Percentiles rank a stretch among this genome's conserved stretches.
phyloP scores from a whole-genome alignment of 2,113 vertebrate genomes.

The Turnix velox region DNA sequence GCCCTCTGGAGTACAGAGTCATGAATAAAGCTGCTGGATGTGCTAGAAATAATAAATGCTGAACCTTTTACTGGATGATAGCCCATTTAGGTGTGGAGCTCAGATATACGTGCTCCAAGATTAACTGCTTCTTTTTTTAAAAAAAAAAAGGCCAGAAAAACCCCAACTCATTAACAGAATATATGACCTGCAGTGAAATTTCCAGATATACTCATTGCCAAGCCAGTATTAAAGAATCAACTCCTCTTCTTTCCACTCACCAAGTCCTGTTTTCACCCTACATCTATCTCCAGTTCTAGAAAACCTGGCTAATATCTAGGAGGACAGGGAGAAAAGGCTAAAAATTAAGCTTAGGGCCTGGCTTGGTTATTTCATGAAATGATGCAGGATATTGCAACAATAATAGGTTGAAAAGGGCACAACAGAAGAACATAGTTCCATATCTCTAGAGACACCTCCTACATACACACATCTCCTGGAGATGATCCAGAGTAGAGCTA shows the following conservation, averaged over 20 bases:
- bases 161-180: neutral
- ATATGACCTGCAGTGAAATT: neutral
- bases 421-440: neutral
- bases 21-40: slow-evolving; percentile 18
- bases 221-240: neutral
- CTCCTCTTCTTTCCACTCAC: neutral
- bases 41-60: slow-evolving; percentile 35
- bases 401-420: neutral
- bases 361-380: neutral
- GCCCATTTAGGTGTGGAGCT: slow-evolving; percentile 4
- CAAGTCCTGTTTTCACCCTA: neutral
- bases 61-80: neutral
- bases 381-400: neutral
- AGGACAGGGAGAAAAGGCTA: neutral
- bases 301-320: neutral
- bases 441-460: neutral
- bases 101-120: slow-evolving; percentile 3
- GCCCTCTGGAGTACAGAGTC: neutral
- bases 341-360: neutral
- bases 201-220: neutral
- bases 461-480: neutral
- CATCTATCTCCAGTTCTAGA: neutral
- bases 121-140: slow-evolving; percentile 37
- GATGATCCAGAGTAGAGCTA: neutral
- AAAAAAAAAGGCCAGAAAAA: slow-evolving; percentile 28